Conservation (phyloP, 2,888 invertebrate genomes). For the Drosophila longiperda region DNA sequence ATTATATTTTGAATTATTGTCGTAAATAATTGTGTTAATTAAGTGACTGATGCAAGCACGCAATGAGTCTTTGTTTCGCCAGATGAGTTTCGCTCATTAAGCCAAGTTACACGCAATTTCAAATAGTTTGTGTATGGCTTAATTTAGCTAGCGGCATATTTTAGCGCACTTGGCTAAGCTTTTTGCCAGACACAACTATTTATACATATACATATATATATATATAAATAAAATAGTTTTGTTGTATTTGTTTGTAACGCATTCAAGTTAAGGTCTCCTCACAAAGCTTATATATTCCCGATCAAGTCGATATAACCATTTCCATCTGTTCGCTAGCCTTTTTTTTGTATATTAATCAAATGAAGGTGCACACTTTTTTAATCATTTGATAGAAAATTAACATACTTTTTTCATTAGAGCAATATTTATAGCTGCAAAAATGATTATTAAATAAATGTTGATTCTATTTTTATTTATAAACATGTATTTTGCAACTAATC, state of each 20-base stretch:
- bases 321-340: not conserved
- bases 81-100: constrained; percentile 30
- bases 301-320: not conserved
- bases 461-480: not conserved
- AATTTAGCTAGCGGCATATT: constrained; percentile 14
- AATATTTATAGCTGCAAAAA: not conserved
- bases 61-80: constrained; percentile 19
- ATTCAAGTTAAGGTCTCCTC: not conserved
- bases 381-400: not conserved
- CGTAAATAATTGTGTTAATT: constrained; percentile 7
- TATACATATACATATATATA: not conserved
- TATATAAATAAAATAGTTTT: not conserved
- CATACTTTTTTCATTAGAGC: not conserved
- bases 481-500: not conserved
- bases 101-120: constrained; percentile 26
- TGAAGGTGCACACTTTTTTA: no score
- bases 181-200: not conserved
- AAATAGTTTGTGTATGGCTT: constrained; percentile 20
- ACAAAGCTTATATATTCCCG: not conserved
- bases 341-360: not conserved
- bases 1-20: constrained; percentile 8
- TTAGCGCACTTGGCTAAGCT: constrained; percentile 8
- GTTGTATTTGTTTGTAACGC: not conserved
- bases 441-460: not conserved
- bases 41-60: constrained; percentile 20